Evolutionary conservation across 92 coral and sea anemone genomes (phyloP), one percentile per base, ranked within the genome.

Genomic region (Zoanthus solanderi): DNA sequence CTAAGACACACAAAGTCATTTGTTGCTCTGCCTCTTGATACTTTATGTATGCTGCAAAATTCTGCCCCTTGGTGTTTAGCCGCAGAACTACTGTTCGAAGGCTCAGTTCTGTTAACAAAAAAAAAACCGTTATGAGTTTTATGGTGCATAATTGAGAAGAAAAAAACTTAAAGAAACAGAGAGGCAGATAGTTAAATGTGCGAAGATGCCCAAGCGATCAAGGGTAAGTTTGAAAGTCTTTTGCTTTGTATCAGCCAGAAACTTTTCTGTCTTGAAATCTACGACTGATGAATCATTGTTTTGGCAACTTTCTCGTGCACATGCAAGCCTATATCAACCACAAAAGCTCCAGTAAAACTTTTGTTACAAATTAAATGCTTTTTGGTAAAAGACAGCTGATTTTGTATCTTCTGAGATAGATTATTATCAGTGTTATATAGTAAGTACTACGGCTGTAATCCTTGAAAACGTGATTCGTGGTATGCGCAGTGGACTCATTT

Each of bases 181-280:
- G 56, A 50, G 57, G 60, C 37, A 12, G 29, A 18, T 9, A 61
- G 5, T 45, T 34, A 79, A 17, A 10, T 44, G 17, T 28, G 60
- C 18, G 46, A 63, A 29, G 56, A 79, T 79, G 84, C 74, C 84
- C 28, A 13, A n/a, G 74, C 84, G 84, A 63, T 79, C 73, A 61
- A 61, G 84, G 84, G 84, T 79, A 79, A 79, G 84, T 34, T 63
- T 63, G 7, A 4, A 23, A 63, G 32, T 63, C 0, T 63, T 4
- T 8, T n/a, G n/a, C 65, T 63, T 63, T 63, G 28, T 1, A 6
- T 63, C 9, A 18, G 28, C 9, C 17, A 5, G 66, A 60, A 11
- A 14, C 66, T 16, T 11, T 60, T 5, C 66, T 15, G 17, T 16
- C 13, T 23, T 15, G 6, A 50, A 50, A 50, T 50, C 12, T 50